These are phyloP conservation scores for Cyclophora albipunctata DNA, from an alignment of 2,888 invertebrate species.

Conservation along the genomic window DNA sequence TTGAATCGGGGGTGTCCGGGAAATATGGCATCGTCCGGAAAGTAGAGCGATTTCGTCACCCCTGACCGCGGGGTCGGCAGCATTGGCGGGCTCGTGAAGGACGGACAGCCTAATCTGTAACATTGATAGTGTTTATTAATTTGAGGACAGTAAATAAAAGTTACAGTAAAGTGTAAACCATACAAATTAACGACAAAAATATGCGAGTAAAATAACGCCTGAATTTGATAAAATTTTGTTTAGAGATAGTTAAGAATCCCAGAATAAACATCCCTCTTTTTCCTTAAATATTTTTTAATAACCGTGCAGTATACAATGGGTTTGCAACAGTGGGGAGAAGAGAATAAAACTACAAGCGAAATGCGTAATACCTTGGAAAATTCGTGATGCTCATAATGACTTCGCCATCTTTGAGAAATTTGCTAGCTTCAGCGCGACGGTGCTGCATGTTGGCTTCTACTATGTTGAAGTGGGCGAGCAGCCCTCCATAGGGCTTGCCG, in stretches of 20 bases:
- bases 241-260: too few relatives aligned
- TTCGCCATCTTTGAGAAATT: slow-evolving; percentile 85
- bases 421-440: slow-evolving; percentile 88
- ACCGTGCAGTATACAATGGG: too few relatives aligned
- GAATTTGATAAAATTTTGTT: neutral
- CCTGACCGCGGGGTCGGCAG: slow-evolving; percentile 74
- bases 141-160: slow-evolving; percentile 1
- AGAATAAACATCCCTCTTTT: too few relatives aligned
- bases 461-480: slow-evolving; percentile 97
- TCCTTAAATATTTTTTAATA: too few relatives aligned
- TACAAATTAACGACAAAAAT: neutral
- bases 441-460: slow-evolving; percentile 98
- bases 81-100: slow-evolving; percentile 87
- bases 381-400: slow-evolving; percentile 92
- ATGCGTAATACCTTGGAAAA: slow-evolving; percentile 85
- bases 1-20: slow-evolving; percentile 96
- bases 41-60: slow-evolving; percentile 90
- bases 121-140: neutral
- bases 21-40: slow-evolving; percentile 96
- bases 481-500: slow-evolving; percentile 94
- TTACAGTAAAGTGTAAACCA: too few relatives aligned
- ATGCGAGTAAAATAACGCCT: neutral
- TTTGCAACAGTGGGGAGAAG: too few relatives aligned
- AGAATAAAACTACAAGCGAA: too few relatives aligned
- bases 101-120: slow-evolving; percentile 87